Base-by-base conservation (phyloP, 2,797 vertebrate genomes). In the Falco naumanni region DNA sequence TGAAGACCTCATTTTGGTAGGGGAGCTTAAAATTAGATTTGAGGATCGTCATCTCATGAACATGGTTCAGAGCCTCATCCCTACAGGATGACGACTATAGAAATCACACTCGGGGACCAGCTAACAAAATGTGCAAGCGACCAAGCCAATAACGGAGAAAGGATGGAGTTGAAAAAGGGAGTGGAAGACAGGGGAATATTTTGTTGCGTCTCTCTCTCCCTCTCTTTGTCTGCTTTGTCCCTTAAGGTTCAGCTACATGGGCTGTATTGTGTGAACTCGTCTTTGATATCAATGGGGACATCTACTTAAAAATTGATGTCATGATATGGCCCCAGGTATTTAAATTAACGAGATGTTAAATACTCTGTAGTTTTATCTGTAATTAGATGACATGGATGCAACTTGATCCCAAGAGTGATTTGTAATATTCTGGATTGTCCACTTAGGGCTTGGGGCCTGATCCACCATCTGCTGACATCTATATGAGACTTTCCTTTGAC, bases 291-390 rank as follows among this genome's bases (percentile, higher is more conserved):
- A 89, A 3, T 93, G 83, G 92, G 95, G 95, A 96, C 91, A 84
- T 95, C 93, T 96, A 93, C 91, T 97, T 84, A 96, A 97, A 97
- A 97, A 97, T 72, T 96, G 94, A 96, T 97, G 83, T 70, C 78
- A 24, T 64, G 85, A 95, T 97, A 97, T 95, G 93, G 95, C 97
- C 96, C 85, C 95, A 96, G 96, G 95, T 97, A 96, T 94, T 97
- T 96, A 97, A 96, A 97, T 96, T 97, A 97, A 97, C 41, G 57
- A 97, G 94, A 89, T 97, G 95, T 97, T 97, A 97, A 97, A 97
- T 96, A 95, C 93, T 96, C 91, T 94, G 90, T 96, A 95, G 95
- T 96, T 97, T 97, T 96, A 97, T 96, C 93, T 59, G 83, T 97
- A 97, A 97, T 97, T 97, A 97, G 89, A 93, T 95, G 72, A 97